Evolutionary conservation across 2,888 invertebrate genomes (phyloP), one percentile per base, ranked within the genome.

Genomic region (Griposia aprilina): DNA sequence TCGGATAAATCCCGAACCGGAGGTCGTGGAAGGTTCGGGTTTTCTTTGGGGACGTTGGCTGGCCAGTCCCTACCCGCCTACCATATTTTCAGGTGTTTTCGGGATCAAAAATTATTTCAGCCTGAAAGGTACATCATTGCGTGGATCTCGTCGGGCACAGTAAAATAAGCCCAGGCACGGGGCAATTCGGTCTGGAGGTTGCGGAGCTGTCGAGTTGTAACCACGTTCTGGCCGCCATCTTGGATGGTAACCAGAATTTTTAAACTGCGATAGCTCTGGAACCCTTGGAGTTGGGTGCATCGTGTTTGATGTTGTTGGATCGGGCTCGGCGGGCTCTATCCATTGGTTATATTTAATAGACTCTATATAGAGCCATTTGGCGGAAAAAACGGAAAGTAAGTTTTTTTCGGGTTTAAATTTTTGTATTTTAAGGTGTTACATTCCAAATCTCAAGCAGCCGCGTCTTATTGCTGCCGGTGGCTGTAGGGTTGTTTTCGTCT

Each of bases 321-420:
- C 6, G 59, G 70, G 59, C 71, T 71, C 48, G 71, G 48, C 7
- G 71, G 11, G 71, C 4, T 1, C 60, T 60, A 71, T 26, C 10
- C 23, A 36, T 4, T 26, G 45, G 3, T 20, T 0, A 0, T 1
- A 7, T 11, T 6, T 20, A 26, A 5, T 10, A 0, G 59, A 20
- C 70, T 70, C 70, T 70, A 70, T 23, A 15, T 70, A 70, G 70
- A 70, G 59, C 36, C 73, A n/a, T n/a, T n/a, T n/a, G n/a, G n/a
- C n/a, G n/a, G n/a, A n/a, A n/a, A n/a, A n/a, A n/a, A n/a, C n/a
- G n/a, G n/a, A n/a, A n/a, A n/a, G n/a, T n/a, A n/a, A n/a, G n/a
- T n/a, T n/a, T n/a, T n/a, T n/a, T n/a, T n/a, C n/a, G n/a, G n/a
- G n/a, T n/a, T n/a, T n/a, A n/a, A n/a, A n/a, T n/a, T n/a, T n/a